Percentiles rank a stretch among this genome's conserved stretches.
Evolutionary conservation across 2,113 vertebrate species (phyloP).

Genomic region (Myrmecophaga tridactyla): DNA sequence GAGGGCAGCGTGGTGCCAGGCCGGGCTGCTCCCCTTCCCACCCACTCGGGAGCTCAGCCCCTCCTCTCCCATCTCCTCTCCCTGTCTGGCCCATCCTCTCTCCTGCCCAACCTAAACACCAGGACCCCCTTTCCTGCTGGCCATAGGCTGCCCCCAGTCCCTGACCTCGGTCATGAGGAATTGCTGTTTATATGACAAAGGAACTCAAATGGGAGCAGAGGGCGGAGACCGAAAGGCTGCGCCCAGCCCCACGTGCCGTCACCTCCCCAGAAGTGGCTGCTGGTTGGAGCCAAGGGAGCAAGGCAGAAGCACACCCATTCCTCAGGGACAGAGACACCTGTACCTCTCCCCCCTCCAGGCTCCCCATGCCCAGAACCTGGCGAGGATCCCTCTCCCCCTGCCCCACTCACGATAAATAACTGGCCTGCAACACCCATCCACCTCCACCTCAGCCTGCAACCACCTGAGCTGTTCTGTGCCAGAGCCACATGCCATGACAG

Average conservation of each 20-base stretch:
- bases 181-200: slow-evolving; percentile 2
- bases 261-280: not conserved
- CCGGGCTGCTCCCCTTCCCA: not conserved
- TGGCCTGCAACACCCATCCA: not conserved
- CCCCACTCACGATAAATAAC: not conserved
- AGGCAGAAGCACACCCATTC: not conserved
- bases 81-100: not conserved
- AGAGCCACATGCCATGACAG: accelerated
- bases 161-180: not conserved
- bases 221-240: not conserved
- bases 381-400: not conserved
- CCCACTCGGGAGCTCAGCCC: not conserved
- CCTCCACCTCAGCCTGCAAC: not conserved
- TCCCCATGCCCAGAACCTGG: not conserved
- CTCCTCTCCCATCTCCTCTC: not conserved
- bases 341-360: not conserved
- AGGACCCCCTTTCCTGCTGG: not conserved
- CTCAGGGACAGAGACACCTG: slow-evolving; percentile 49
- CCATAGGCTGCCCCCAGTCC: not conserved
- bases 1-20: not conserved
- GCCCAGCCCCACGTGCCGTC: not conserved
- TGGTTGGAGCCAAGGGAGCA: not conserved
- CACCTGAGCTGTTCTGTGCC: not conserved
- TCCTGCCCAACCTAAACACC: not conserved
- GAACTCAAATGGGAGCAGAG: not conserved